Evolutionary conservation across 2,888 invertebrate genomes (phyloP), one percentile per base, ranked within the genome.

Genomic region (Parnassius glacialis): DNA sequence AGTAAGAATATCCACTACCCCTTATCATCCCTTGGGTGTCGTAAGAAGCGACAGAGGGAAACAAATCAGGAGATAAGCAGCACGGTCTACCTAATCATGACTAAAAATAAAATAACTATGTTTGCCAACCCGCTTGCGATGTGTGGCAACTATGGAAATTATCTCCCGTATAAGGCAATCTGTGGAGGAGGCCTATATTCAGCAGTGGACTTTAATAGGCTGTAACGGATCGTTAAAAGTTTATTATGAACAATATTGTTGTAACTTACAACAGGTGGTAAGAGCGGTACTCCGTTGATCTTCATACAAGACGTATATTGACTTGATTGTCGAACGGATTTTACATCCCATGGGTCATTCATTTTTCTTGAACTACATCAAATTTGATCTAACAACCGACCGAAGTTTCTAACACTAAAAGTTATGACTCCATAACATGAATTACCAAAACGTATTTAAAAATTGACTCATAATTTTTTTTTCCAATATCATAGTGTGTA

Each of bases 251-350:
- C n/a, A 45, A 45, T 12, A n/a, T 45, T 11, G 11, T 43, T 43
- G 1, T 10, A 43, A 91, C 93, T 93, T 90, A 96, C 96, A 85
- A 96, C 84, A 54, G 96, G 96, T 59, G 96, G 96, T 66, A 96
- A 92, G 68, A 96, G 94, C 20, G 95, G 94, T 57, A 93, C 87
- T 62, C 96, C 96, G 82, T 94, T 94, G 69, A 96, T 92, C 91
- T 93, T 94, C 80, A 96, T 95, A 72, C 94, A 94, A 53, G 96
- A 96, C 61, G 93, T 84, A 75, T 94, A 95, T 64, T 87, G 86
- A 59, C 81, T 80, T 3, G 83, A 74, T 64, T 82, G 80, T 63
- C 84, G 81, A 73, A 89, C 87, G 44, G 84, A 86, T 70, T 91
- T 91, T 12, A 90, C 91, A 65, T 89, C 85, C 90, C 90, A 91